Conservation (phyloP, 2,888 invertebrate genomes). For the Drepanosiphum platanoidis region DNA sequence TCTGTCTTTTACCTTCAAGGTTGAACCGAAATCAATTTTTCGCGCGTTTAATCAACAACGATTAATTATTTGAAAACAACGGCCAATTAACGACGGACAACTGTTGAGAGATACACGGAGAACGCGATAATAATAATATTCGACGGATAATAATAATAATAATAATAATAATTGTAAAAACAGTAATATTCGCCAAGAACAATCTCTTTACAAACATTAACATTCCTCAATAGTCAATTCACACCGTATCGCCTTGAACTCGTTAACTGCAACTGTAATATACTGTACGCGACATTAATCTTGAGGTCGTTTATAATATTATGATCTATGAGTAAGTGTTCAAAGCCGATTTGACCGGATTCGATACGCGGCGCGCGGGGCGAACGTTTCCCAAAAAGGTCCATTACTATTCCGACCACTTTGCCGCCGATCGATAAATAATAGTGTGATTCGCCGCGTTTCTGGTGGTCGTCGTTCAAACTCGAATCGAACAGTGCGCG, state of each 20-base stretch:
- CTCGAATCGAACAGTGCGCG: too few relatives aligned
- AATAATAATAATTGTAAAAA: not conserved
- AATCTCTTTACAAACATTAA: not conserved
- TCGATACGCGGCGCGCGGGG: too few relatives aligned
- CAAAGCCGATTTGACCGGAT: too few relatives aligned
- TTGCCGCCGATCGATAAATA: too few relatives aligned
- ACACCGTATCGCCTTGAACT: not conserved
- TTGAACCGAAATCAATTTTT: not conserved
- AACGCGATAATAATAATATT: not conserved
- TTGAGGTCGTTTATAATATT: not conserved
- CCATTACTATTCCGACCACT: too few relatives aligned
- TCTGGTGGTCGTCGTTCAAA: too few relatives aligned
- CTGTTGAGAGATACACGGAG: too few relatives aligned
- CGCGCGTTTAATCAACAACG: too few relatives aligned
- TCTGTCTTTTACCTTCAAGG: not conserved
- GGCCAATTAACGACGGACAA: not conserved
- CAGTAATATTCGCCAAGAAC: not conserved
- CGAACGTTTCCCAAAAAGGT: too few relatives aligned
- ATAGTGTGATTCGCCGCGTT: too few relatives aligned
- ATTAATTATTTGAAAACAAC: not conserved
- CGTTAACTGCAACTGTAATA: not conserved
- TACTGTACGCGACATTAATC: not conserved
- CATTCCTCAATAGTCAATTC: not conserved
- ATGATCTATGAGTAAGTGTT: too few relatives aligned
- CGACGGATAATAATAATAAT: not conserved